Evolutionary conservation across 2,113 vertebrate species (phyloP), one percentile per base, ranked within the genome.

Genomic region (Gobius niger): DNA sequence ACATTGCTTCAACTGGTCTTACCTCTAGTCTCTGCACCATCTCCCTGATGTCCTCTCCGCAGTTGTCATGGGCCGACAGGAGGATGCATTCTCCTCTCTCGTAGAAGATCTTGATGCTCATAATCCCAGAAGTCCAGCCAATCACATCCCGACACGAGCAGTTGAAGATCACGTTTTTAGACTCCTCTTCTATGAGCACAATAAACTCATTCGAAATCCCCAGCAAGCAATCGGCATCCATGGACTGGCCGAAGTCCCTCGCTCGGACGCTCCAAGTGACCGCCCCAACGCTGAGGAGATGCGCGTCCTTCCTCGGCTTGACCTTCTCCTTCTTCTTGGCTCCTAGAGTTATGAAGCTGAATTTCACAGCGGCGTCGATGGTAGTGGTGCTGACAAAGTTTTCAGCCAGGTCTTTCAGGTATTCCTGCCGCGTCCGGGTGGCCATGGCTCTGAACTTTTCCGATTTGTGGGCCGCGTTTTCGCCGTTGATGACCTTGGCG

Each of bases 381-480:
- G 96, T 96, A 19, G 96, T 91, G 0, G 97, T 96, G 16, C 96
- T 97, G 59, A 94, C 96, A 70, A 97, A 99, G 89, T 99, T 99
- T 92, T 99, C 97, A 0, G 97, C 97, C 53, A 99, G 87, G 84
- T 99, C 97, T 85, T 97, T 98, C 83, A 99, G 90, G 89, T 99
- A 99, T 83, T 99, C 97, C 88, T 98, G 97, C 67, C 97, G 92
- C 0, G 96, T 99, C 56, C 97, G 93, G 1, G 96, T 99, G 50
- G 97, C 97, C 97, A 99, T 99, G 18, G 96, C 96, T 16, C 95
- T 90, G 78, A 99, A 99, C 88, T 99, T 99, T 84, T 99, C 96
- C 0, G 96, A 99, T 11, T 99, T 99, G 86, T 99, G 97, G 2
- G 97, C 96, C 0, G 97, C 96, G 7, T 99, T 99, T 88, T 99